phyloP scores from a whole-genome alignment of 2,113 vertebrate species.

The Tylochromis polylepis region DNA sequence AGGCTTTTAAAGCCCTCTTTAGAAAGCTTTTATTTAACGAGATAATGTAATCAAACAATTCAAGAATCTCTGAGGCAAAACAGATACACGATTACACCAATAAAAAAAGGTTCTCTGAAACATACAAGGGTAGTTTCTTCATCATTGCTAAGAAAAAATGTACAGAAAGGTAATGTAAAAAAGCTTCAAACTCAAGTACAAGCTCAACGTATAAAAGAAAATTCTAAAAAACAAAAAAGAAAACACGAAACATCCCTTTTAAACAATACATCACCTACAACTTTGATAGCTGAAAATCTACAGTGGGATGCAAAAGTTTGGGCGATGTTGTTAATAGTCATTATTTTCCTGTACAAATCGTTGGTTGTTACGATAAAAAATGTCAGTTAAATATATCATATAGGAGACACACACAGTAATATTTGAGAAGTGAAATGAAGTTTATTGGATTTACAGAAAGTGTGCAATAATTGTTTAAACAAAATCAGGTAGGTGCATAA shows the following conservation, averaged over 20 bases:
- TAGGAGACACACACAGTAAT: too few species aligned
- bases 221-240: neutral
- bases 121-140: neutral
- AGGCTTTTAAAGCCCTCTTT: neutral
- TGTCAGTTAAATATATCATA: too few species aligned
- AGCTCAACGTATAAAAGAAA: neutral
- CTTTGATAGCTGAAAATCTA: neutral
- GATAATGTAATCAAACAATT: neutral
- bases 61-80: neutral
- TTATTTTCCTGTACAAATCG: too few species aligned
- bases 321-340: too few species aligned
- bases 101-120: neutral
- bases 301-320: too few species aligned
- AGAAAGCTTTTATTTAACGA: neutral
- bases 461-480: too few species aligned
- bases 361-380: too few species aligned
- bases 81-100: neutral
- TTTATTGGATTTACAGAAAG: too few species aligned
- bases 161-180: neutral
- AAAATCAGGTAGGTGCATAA: too few species aligned
- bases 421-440: too few species aligned
- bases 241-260: neutral
- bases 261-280: neutral
- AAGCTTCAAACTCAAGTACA: neutral
- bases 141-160: neutral